Base-by-base conservation (phyloP, 1,140 invertebrate species). In the Pristionchus pacificus region DNA sequence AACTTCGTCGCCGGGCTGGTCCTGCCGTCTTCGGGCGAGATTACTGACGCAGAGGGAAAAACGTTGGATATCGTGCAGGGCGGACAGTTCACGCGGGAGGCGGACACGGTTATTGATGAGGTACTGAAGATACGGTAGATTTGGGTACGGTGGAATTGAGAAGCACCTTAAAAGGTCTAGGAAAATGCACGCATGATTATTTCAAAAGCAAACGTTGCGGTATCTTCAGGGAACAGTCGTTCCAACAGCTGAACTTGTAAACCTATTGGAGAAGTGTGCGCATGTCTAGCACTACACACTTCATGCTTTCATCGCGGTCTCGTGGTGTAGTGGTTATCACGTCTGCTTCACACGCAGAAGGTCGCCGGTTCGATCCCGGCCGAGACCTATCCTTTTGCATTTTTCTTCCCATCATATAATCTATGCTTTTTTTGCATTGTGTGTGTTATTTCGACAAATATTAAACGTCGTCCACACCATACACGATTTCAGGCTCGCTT, bases 1-100 rank as follows among this genome's bases (percentile, higher is more conserved):
- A 72, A 30, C 55, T 33, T 69, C 15, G 59, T 69, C 60, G 59
- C 59, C 28, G 33, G 79, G 25, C 57, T 69, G 33, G 76, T 71
- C 38, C 38, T 78, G 27, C 33, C 80, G 15, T 38, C 66, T 32
- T 60, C 31, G 14, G 67, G 80, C 27, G 72, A 78, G 28, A 24
- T 29, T 2, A 64, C 28, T 10, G 77, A 76, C 33, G 57, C 15
- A 14, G 68, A 57, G 25, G 77, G 77, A 49, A 49, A 49, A 49
- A 6, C 38, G 19, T 19, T 49, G 6, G 38, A 49, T 49, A 10
- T 49, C 6, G 38, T 19, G 6, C 6, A 19, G 19, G 6, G 19
- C 6, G 6, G 19, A 19, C 6, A 19, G 19, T 49, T 49, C 38
- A 49, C 38, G 6, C 6, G 19, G 38, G 38, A 49, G 38, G 38